Conservation (phyloP, 2,888 invertebrate species). For the Dione vanillae region DNA sequence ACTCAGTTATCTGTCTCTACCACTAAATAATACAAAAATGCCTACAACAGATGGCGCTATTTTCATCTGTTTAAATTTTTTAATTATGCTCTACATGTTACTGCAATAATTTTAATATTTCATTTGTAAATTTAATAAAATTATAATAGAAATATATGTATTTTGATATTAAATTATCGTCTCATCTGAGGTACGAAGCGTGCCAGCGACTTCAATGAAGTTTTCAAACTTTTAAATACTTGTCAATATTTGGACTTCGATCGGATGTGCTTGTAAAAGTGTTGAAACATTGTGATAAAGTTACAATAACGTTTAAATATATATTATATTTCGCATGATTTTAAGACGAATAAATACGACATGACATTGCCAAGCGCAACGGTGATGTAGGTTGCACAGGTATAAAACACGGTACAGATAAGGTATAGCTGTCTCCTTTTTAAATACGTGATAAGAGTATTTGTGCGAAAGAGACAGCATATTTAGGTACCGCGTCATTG, state of each 20-base stretch:
- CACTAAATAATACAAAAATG: neutral
- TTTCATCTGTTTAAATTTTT: conserved; percentile 18
- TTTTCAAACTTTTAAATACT: conserved; percentile 16
- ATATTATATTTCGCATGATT: conserved; percentile 63
- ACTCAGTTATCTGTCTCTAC: conserved; percentile 3
- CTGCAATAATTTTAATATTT: neutral
- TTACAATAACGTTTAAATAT: conserved; percentile 19
- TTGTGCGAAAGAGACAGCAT: conserved; percentile 58
- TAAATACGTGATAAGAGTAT: conserved; percentile 22
- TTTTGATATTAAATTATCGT: no score
- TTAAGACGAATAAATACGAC: conserved; percentile 68
- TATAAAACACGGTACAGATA: conserved; percentile 56
- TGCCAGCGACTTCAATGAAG: neutral
- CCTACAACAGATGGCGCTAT: conserved; percentile 30
- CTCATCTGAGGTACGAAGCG: neutral
- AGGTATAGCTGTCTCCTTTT: conserved; percentile 58
- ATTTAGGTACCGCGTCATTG: conserved; percentile 68
- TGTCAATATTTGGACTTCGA: conserved; percentile 10
- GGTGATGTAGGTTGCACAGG: conserved; percentile 81
- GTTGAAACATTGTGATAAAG: conserved; percentile 3
- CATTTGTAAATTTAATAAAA: neutral
- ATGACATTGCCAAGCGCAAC: conserved; percentile 77
- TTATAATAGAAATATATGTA: neutral
- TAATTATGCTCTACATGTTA: neutral
- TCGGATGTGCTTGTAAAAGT: neutral